A percentile compares a stretch with the other conserved stretches of the same genome.
phyloP scores from a whole-genome alignment of 1,140 invertebrate genomes.

The Drosophila sechellia region DNA sequence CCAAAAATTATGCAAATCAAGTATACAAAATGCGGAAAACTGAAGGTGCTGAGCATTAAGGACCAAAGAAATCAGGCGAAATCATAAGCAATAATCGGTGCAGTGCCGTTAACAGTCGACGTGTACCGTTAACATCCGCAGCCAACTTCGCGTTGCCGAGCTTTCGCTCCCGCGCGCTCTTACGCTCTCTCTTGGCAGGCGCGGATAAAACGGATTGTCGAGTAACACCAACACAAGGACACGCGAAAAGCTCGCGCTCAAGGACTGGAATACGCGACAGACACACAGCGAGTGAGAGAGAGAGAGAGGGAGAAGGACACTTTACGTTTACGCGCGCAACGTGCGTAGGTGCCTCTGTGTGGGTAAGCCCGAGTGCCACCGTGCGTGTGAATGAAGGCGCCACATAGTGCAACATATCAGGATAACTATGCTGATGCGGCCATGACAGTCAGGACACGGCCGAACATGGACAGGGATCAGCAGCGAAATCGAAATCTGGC shows the following conservation, averaged over 20 bases:
- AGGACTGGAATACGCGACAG: constrained; percentile 75
- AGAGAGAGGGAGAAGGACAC: constrained; percentile 40
- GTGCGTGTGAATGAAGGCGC: constrained; percentile 68
- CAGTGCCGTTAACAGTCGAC: constrained; percentile 26
- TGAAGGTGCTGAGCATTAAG: constrained; percentile 45
- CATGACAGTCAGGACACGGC: constrained; percentile 53
- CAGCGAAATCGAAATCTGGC: constrained; percentile 6
- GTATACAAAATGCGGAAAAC: constrained; percentile 71
- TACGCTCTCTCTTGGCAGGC: constrained; percentile 36
- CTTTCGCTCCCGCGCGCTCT: constrained; percentile 23
- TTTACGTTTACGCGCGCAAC: constrained; percentile 82
- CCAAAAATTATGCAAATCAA: constrained; percentile 60
- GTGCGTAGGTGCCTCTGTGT: constrained; percentile 44
- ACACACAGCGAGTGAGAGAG: background rate
- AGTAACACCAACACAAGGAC: constrained; percentile 70
- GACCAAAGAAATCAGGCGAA: constrained; percentile 41
- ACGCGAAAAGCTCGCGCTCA: constrained; percentile 67
- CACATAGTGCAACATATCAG: constrained; percentile 76
- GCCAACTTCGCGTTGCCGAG: constrained; percentile 60
- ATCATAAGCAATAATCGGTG: constrained; percentile 35
- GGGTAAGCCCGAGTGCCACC: constrained; percentile 19
- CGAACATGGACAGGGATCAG: constrained; percentile 52
- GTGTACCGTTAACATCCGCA: constrained; percentile 54
- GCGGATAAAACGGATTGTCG: constrained; percentile 71
- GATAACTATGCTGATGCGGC: constrained; percentile 51